Percentiles rank a stretch among this genome's conserved stretches.
Evolutionary conservation across 2,888 invertebrate species (phyloP).

Genomic region (Geotrupes spiniger): DNA sequence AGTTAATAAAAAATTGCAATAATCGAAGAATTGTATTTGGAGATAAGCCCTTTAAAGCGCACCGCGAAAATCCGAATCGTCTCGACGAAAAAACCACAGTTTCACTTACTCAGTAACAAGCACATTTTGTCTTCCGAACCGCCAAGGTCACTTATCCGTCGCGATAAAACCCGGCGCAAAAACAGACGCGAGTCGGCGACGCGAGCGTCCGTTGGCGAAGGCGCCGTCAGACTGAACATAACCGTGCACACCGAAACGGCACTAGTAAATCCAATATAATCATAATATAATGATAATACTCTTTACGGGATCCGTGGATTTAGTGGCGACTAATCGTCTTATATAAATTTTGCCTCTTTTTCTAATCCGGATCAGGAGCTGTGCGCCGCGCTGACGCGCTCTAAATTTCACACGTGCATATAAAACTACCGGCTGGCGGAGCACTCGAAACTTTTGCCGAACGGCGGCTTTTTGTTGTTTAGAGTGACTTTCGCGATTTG

Average conservation of each 20-base stretch:
- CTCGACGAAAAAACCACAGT: no score
- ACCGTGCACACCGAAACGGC: conserved; percentile 41
- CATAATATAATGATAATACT: conserved; percentile 53
- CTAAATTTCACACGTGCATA: conserved; percentile 2
- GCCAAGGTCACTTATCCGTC: no score
- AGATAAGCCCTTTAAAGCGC: no score
- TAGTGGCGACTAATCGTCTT: conserved; percentile 51
- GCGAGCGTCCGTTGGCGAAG: conserved; percentile 3
- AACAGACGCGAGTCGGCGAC: not conserved
- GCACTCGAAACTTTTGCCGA: not conserved
- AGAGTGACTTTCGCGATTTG: no score
- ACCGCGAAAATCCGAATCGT: no score
- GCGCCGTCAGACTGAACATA: conserved; percentile 12
- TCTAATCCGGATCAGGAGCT: conserved; percentile 40
- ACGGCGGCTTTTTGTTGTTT: no score
- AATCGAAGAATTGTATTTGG: no score
- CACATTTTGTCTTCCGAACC: no score
- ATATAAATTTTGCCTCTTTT: conserved; percentile 51
- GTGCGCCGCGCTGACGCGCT: conserved; percentile 1
- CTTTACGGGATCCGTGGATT: conserved; percentile 51
- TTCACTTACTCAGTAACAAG: no score
- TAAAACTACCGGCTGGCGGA: no score
- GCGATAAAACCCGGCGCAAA: no score
- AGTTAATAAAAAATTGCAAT: no score
- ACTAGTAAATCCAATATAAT: conserved; percentile 52